phyloP scores from a whole-genome alignment of 2,888 invertebrate genomes.

The Lottia gigantea region DNA sequence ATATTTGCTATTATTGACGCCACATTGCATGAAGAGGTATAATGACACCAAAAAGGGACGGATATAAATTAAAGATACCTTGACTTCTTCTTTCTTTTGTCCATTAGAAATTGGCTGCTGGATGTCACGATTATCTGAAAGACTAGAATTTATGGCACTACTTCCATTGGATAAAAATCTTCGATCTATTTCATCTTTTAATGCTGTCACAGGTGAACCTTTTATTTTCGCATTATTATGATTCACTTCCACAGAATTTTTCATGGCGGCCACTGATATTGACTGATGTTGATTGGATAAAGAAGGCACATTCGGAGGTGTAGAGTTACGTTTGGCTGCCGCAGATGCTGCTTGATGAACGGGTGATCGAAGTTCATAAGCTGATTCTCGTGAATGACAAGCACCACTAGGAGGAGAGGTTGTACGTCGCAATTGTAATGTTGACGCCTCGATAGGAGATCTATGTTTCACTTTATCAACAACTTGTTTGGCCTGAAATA shows the following conservation, averaged over 20 bases:
- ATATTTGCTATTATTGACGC: too few relatives aligned
- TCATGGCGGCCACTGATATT: conserved; percentile 50
- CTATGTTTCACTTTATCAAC: conserved; percentile 54
- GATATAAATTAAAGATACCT: background rate
- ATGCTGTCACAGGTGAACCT: conserved; percentile 65
- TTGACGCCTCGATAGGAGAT: conserved; percentile 29
- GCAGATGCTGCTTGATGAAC: conserved; percentile 22
- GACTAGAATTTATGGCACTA: conserved; percentile 11
- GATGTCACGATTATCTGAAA: background rate
- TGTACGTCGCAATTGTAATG: conserved; percentile 7
- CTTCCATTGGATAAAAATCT: conserved; percentile 46
- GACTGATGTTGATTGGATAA: conserved; percentile 41
- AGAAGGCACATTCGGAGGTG: conserved; percentile 36
- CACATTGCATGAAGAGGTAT: too few relatives aligned
- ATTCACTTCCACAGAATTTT: conserved; percentile 43
- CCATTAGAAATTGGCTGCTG: background rate
- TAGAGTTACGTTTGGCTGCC: conserved; percentile 44
- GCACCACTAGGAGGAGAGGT: background rate
- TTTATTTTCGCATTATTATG: conserved; percentile 47
- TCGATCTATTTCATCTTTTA: conserved; percentile 65
- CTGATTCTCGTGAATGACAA: background rate
- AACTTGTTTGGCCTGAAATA: conserved; percentile 61
- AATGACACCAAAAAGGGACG: too few relatives aligned
- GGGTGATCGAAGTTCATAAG: conserved; percentile 14
- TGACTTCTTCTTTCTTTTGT: conserved; percentile 1